These are phyloP conservation scores for Amphipoea lucens DNA, from an alignment of 2,888 invertebrate species.

Conservation along the genomic window DNA sequence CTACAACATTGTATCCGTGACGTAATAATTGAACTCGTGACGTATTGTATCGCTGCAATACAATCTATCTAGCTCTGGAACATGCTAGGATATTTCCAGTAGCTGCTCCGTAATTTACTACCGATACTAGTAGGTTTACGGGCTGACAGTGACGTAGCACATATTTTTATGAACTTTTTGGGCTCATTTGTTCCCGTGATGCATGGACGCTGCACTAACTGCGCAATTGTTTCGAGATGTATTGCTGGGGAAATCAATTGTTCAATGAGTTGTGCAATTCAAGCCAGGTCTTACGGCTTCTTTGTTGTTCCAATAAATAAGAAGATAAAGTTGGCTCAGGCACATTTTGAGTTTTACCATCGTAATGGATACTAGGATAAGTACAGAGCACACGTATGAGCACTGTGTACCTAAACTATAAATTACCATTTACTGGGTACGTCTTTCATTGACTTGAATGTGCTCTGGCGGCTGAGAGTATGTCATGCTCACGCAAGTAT, in stretches of 20 bases:
- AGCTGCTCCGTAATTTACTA: slow-evolving; percentile 10
- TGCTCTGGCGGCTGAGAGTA: neutral
- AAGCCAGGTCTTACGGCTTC: neutral
- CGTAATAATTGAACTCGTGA: slow-evolving; percentile 27
- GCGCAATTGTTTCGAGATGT: slow-evolving; percentile 29
- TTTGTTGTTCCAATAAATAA: neutral
- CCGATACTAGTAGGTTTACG: slow-evolving; percentile 9
- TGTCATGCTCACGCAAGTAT: neutral
- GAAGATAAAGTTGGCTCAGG: neutral
- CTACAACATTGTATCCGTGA: neutral
- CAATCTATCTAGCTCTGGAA: slow-evolving; percentile 34
- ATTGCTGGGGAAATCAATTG: slow-evolving; percentile 19
- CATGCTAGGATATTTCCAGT: slow-evolving; percentile 11
- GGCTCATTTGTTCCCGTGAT: slow-evolving; percentile 50
- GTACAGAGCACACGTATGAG: neutral
- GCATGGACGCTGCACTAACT: slow-evolving; percentile 25
- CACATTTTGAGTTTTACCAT: neutral
- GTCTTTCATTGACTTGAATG: neutral
- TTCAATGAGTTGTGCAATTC: slow-evolving; percentile 9
- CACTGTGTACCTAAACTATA: neutral
- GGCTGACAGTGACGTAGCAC: slow-evolving; percentile 42
- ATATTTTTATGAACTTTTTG: slow-evolving; percentile 56
- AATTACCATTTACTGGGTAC: neutral
- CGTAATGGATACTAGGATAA: neutral
- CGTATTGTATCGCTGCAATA: slow-evolving; percentile 1